A percentile compares a stretch with the other conserved stretches of the same genome.
These are phyloP conservation scores for Eumeta japonica DNA, from an alignment of 1,140 invertebrate species.

Conservation along the genomic window DNA sequence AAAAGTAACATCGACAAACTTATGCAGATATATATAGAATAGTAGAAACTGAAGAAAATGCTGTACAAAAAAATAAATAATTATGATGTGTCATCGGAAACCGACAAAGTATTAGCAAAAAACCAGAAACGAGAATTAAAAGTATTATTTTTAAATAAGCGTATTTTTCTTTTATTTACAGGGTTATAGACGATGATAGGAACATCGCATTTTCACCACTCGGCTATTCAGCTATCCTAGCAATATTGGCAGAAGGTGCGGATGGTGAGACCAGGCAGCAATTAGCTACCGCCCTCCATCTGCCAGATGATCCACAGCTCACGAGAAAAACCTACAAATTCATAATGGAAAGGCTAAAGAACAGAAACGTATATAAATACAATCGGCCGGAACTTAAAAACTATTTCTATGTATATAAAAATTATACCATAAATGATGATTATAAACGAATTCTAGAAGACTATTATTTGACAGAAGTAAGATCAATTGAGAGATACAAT, in stretches of 20 bases:
- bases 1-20: background rate
- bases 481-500: slow-evolving; percentile 55
- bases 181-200: slow-evolving; percentile 58
- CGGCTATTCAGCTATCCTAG: slow-evolving; percentile 61
- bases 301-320: slow-evolving; percentile 52
- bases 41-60: background rate
- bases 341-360: slow-evolving; percentile 54
- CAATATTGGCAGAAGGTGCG: slow-evolving; percentile 62
- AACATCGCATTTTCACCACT: slow-evolving; percentile 66
- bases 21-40: background rate
- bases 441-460: slow-evolving; percentile 60
- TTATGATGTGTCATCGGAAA: background rate
- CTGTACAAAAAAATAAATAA: background rate
- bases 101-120: background rate
- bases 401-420: slow-evolving; percentile 66
- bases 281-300: slow-evolving; percentile 55
- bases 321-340: slow-evolving; percentile 50
- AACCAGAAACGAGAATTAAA: too few relatives aligned
- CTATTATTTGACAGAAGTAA: slow-evolving; percentile 62
- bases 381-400: slow-evolving; percentile 63
- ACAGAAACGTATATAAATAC: slow-evolving; percentile 55
- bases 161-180: slow-evolving; percentile 25
- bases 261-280: slow-evolving; percentile 60
- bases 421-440: slow-evolving; percentile 60
- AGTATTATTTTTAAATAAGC: slow-evolving; percentile 3